Percentiles rank a stretch among this genome's conserved stretches.
Conservation (phyloP, 2,113 vertebrate genomes). For the Nesogale talazaci region DNA sequence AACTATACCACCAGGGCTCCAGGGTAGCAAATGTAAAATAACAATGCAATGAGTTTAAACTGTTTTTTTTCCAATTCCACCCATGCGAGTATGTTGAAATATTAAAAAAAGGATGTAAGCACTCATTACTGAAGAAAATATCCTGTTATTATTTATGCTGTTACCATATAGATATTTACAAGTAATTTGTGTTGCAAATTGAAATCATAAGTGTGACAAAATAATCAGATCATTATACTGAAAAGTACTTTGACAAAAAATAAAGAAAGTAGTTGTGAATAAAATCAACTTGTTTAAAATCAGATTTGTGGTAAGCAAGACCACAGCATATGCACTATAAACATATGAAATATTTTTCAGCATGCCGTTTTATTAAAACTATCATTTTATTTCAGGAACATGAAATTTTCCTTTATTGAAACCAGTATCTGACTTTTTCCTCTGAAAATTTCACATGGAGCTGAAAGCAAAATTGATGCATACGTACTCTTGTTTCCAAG, state of each 20-base stretch:
- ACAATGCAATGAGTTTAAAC: conserved; percentile 18
- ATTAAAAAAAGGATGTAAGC: background rate
- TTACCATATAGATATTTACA: background rate
- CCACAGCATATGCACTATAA: background rate
- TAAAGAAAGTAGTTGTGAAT: background rate
- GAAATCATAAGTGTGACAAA: background rate
- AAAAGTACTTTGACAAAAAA: conserved; percentile 40
- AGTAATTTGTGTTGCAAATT: conserved; percentile 11
- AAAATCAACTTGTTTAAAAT: conserved; percentile 19
- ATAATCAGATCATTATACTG: background rate
- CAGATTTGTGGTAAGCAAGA: background rate
- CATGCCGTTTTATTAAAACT: background rate
- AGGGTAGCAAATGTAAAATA: background rate
- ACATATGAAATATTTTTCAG: conserved; percentile 1
- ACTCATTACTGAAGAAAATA: conserved; percentile 58
- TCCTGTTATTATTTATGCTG: conserved; percentile 34
- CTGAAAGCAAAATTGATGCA: background rate
- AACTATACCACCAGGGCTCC: too few relatives aligned
- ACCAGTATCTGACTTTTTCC: background rate
- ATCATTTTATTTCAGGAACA: conserved; percentile 1
- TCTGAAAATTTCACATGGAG: conserved; percentile 26
- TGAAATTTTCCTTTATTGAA: background rate
- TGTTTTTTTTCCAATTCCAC: conserved; percentile 19
- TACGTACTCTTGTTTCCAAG: background rate
- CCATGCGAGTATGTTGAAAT: conserved; percentile 12